Percentiles rank a stretch among this genome's conserved stretches.
These are phyloP conservation scores for Dromas ardeola DNA, from an alignment of 2,113 vertebrate species.

Conservation along the genomic window DNA sequence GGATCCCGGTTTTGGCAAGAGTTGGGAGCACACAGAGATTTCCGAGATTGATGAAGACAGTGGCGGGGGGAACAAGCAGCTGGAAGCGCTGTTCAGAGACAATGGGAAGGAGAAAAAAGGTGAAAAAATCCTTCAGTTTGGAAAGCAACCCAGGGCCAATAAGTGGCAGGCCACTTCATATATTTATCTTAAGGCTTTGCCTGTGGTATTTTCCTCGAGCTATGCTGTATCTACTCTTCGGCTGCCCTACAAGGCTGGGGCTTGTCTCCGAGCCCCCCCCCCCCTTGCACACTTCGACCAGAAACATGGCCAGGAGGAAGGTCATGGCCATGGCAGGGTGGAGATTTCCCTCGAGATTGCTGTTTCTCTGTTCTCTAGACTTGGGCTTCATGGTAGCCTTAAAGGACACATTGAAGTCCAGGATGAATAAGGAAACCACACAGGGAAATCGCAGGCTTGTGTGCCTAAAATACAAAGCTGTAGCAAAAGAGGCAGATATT, in stretches of 20 bases:
- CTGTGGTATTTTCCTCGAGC: neutral
- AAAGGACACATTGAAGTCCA: neutral
- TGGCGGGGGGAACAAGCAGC: neutral
- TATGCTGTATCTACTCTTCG: neutral
- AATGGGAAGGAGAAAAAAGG: neutral
- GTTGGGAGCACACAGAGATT: neutral
- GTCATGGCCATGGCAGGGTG: neutral
- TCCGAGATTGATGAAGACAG: neutral
- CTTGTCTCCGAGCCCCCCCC: neutral
- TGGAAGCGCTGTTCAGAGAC: neutral
- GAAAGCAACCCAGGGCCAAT: neutral
- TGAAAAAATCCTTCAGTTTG: neutral
- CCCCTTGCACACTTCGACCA: neutral
- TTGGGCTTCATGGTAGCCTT: neutral
- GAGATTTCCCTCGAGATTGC: neutral
- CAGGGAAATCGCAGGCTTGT: neutral
- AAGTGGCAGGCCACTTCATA: neutral
- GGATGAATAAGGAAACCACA: neutral
- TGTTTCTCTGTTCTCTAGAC: neutral
- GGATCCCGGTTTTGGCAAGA: neutral
- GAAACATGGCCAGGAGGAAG: neutral
- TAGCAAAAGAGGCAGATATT: neutral
- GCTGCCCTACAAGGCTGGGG: neutral
- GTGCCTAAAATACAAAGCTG: neutral
- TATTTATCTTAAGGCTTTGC: neutral